phyloP scores from a whole-genome alignment of 2,888 invertebrate species.

The Rhamphomyia laevipes region DNA sequence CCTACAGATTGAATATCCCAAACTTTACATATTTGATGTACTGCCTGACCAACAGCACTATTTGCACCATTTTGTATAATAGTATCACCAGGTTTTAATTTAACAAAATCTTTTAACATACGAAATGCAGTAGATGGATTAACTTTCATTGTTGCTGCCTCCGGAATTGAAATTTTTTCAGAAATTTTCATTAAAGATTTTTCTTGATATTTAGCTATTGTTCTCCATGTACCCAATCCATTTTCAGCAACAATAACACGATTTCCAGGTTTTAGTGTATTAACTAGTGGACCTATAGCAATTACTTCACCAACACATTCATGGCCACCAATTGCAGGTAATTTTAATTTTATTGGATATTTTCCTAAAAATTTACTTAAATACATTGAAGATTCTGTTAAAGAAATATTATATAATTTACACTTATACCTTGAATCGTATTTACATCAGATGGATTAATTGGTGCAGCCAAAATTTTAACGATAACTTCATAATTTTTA shows the following conservation, averaged over 20 bases:
- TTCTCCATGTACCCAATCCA: constrained; percentile 81
- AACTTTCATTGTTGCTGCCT: constrained; percentile 81
- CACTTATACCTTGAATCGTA: constrained; percentile 71
- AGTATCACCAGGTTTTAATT: constrained; percentile 63
- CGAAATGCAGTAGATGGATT: constrained; percentile 96
- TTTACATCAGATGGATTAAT: constrained; percentile 98
- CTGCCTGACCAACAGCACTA: constrained; percentile 85
- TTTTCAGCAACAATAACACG: constrained; percentile 67
- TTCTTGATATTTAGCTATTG: constrained; percentile 49
- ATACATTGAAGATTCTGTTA: constrained; percentile 21
- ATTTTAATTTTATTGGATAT: constrained; percentile 62
- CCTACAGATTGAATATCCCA: constrained; percentile 72
- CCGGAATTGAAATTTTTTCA: constrained; percentile 53
- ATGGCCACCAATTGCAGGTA: constrained; percentile 90
- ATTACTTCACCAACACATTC: constrained; percentile 87
- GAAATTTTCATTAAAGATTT: constrained; percentile 57
- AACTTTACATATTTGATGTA: constrained; percentile 77
- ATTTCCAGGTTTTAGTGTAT: constrained; percentile 50
- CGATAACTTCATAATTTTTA: constrained; percentile 54
- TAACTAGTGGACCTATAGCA: constrained; percentile 50
- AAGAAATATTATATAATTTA: not conserved
- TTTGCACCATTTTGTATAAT: constrained; percentile 96
- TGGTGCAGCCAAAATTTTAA: constrained; percentile 81
- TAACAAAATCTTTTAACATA: constrained; percentile 83
- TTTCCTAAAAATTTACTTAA: constrained; percentile 37